These are phyloP conservation scores for Trissolcus brochymenae DNA, from an alignment of 2,888 invertebrate genomes.

Conservation along the genomic window DNA sequence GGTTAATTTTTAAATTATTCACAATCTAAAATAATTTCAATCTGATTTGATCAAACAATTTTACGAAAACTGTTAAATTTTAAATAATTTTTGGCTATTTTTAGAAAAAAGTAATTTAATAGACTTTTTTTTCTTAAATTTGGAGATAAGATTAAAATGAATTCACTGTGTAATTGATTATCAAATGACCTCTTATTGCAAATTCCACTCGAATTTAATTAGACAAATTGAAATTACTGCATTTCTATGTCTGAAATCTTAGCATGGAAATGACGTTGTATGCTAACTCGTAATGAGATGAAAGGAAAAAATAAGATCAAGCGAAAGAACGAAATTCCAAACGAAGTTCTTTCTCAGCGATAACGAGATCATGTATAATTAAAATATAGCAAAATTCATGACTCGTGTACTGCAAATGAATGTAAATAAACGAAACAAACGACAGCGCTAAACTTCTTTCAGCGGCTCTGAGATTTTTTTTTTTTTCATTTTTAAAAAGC, in stretches of 20 bases:
- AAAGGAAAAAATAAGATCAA: background rate
- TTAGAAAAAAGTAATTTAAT: too few relatives aligned
- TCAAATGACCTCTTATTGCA: too few relatives aligned
- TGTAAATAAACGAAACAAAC: background rate
- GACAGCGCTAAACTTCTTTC: too few relatives aligned
- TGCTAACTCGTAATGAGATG: conserved; percentile 3
- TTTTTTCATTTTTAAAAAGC: conserved; percentile 3
- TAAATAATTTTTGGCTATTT: too few relatives aligned
- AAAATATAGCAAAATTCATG: background rate
- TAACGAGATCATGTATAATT: conserved; percentile 5
- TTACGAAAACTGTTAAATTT: too few relatives aligned
- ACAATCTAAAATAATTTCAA: background rate
- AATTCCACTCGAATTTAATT: too few relatives aligned
- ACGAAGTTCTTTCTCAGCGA: background rate
- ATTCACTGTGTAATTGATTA: too few relatives aligned
- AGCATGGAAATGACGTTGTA: background rate
- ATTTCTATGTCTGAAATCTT: too few relatives aligned
- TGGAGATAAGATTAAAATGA: too few relatives aligned
- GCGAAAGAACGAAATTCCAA: background rate
- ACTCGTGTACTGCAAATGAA: background rate
- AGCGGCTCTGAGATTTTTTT: background rate
- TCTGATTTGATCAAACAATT: background rate
- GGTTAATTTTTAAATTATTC: background rate
- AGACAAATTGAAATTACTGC: too few relatives aligned
- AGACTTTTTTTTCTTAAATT: too few relatives aligned